Conservation (phyloP, 2,113 vertebrate genomes). For the Bubalus kerabau region DNA sequence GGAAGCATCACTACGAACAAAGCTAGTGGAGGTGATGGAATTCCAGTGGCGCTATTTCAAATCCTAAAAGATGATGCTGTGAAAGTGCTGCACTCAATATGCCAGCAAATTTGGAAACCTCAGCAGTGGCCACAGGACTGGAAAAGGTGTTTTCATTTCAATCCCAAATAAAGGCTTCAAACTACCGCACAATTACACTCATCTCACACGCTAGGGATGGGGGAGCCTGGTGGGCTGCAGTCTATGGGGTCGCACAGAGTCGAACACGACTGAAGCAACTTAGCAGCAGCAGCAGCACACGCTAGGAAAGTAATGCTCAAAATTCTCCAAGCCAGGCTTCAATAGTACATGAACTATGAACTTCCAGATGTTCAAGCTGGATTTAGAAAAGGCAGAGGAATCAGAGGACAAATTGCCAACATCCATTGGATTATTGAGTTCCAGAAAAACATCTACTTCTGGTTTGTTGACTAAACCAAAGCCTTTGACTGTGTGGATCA, state of each 20-base stretch:
- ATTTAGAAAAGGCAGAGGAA: not conserved
- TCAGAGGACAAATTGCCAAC: not conserved
- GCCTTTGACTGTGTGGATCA: not conserved
- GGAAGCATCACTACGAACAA: not conserved
- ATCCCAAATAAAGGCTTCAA: not conserved
- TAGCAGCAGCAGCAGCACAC: too few relatives aligned
- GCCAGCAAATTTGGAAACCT: not conserved
- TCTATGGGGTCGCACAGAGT: too few relatives aligned
- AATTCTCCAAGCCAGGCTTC: not conserved
- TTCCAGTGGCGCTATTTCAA: not conserved
- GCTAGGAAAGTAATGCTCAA: not conserved
- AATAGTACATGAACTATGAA: not conserved
- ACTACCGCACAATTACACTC: not conserved
- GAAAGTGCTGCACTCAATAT: not conserved
- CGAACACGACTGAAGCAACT: too few relatives aligned
- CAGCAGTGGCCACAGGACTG: not conserved
- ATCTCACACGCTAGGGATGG: not conserved
- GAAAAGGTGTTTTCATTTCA: not conserved
- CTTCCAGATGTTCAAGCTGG: not conserved
- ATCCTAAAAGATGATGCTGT: not conserved
- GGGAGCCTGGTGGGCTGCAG: too few relatives aligned
- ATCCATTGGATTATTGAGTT: accelerated
- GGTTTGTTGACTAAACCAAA: not conserved
- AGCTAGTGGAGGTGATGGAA: not conserved
- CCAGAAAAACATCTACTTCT: not conserved